These are phyloP conservation scores for Trachelus troglodyta DNA, from an alignment of 2,888 invertebrate genomes.

Conservation along the genomic window DNA sequence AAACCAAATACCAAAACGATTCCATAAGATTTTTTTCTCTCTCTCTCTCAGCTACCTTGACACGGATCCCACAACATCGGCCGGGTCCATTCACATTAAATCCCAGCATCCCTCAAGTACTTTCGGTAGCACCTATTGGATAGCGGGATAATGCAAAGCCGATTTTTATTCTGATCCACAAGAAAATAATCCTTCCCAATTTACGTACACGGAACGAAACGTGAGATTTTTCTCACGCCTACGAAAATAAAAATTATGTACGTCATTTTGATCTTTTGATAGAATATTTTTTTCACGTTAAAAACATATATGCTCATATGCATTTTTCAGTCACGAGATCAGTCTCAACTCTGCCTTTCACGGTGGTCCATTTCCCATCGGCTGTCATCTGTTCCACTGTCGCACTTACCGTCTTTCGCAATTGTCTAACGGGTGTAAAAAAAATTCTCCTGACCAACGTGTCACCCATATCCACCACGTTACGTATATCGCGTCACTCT, in stretches of 20 bases:
- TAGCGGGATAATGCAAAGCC: too few relatives aligned
- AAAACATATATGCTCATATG: too few relatives aligned
- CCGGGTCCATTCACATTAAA: neutral
- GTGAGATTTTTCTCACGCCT: too few relatives aligned
- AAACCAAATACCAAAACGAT: constrained; percentile 15
- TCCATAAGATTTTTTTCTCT: constrained; percentile 18
- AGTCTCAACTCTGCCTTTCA: constrained; percentile 36
- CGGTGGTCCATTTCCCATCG: constrained; percentile 66
- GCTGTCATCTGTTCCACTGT: constrained; percentile 54
- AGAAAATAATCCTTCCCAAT: too few relatives aligned
- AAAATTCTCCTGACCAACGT: neutral
- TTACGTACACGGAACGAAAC: too few relatives aligned
- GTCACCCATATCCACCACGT: too few relatives aligned
- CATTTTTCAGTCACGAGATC: too few relatives aligned
- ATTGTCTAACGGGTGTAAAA: constrained; percentile 14
- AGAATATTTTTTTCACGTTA: too few relatives aligned
- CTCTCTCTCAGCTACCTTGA: constrained; percentile 19
- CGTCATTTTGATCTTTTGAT: neutral
- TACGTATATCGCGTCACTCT: constrained; percentile 44
- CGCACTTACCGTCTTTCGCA: constrained; percentile 32
- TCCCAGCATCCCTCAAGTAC: neutral
- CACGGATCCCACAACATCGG: constrained; percentile 19
- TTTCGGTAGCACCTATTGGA: neutral
- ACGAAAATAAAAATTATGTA: too few relatives aligned
- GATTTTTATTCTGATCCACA: too few relatives aligned